Conservation (phyloP, 2,113 vertebrate species). For the Drymodes brunneopygia region DNA sequence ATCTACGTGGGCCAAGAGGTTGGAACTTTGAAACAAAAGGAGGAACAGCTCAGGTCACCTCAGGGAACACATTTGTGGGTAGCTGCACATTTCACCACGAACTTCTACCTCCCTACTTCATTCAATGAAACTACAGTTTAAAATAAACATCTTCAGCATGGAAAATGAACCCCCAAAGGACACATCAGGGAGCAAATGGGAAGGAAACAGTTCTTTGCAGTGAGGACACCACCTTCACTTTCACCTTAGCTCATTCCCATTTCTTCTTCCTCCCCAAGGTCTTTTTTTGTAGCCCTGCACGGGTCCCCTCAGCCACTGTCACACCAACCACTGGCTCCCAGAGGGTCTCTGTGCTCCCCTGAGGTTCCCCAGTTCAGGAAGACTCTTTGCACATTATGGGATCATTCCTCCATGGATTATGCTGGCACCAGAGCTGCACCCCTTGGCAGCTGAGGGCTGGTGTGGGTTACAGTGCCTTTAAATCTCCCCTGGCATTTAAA, state of each 20-base stretch:
- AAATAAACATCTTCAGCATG: neutral
- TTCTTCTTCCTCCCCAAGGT: neutral
- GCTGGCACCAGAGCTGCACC: neutral
- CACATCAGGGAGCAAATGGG: neutral
- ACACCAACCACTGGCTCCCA: neutral
- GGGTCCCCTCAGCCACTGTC: neutral
- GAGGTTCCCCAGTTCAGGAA: neutral
- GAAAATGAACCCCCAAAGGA: neutral
- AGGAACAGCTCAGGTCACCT: neutral
- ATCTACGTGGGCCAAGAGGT: neutral
- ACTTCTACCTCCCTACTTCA: neutral
- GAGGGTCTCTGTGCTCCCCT: neutral
- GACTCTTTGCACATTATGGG: accelerated
- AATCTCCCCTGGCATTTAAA: neutral
- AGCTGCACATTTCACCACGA: neutral
- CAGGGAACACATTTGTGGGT: accelerated
- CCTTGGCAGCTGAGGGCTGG: neutral
- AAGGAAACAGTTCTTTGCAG: neutral
- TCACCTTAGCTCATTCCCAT: neutral
- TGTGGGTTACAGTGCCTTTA: neutral
- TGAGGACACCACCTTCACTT: neutral
- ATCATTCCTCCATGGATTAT: neutral
- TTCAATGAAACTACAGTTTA: neutral
- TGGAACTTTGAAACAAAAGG: neutral
- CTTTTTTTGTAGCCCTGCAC: neutral